Conservation (phyloP, 2,888 invertebrate species). For the Pediacus dermestoides region DNA sequence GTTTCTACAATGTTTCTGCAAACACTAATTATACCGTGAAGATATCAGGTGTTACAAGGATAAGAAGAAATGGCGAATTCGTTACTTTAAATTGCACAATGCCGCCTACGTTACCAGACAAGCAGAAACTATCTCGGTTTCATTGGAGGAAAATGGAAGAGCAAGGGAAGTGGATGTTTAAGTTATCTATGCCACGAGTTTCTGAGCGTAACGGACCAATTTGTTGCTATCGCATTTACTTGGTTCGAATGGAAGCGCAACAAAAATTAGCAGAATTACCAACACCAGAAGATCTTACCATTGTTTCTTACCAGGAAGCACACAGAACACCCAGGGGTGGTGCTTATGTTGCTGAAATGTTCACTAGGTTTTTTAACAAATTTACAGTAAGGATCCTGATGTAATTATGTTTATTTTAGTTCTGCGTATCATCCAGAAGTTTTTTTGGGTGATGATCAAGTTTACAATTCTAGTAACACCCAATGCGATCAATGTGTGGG, state of each 20-base stretch:
- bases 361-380: constrained; percentile 58
- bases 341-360: constrained; percentile 82
- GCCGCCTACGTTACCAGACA: constrained; percentile 67
- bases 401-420: constrained; percentile 43
- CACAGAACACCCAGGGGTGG: constrained; percentile 66
- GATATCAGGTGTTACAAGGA: constrained; percentile 73
- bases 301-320: constrained; percentile 71
- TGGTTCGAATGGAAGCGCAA: constrained; percentile 66
- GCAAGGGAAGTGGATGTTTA: constrained; percentile 68
- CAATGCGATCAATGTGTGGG: constrained; percentile 55
- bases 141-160: constrained; percentile 62
- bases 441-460: constrained; percentile 68
- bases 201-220: constrained; percentile 84
- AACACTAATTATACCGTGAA: constrained; percentile 82
- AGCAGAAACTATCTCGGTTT: constrained; percentile 57
- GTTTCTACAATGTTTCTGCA: constrained; percentile 69
- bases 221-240: constrained; percentile 79
- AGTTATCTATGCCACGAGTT: constrained; percentile 70
- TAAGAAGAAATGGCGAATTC: constrained; percentile 68
- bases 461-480: constrained; percentile 41
- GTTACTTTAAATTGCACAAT: constrained; percentile 65
- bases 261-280: constrained; percentile 65
- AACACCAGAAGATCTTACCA: constrained; percentile 63
- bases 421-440: constrained; percentile 63
- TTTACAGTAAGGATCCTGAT: background rate